phyloP scores from a whole-genome alignment of 2,113 vertebrate species.

The Colossoma macropomum region DNA sequence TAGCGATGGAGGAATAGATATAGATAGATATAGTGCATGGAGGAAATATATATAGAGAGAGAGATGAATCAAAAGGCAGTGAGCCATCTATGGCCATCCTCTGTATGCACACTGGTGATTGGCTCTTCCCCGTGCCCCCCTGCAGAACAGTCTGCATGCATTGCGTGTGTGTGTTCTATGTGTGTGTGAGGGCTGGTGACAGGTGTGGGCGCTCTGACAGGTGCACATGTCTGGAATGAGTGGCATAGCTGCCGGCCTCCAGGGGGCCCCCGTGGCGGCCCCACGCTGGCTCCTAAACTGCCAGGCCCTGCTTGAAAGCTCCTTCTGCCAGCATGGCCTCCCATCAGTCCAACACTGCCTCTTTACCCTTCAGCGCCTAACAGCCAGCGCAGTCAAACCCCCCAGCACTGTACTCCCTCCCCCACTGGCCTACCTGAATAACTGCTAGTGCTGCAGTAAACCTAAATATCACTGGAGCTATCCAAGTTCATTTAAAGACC shows the following conservation, averaged over 20 bases:
- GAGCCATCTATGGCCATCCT: constrained; percentile 79
- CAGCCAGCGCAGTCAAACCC: constrained; percentile 53
- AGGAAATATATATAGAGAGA: constrained; percentile 17
- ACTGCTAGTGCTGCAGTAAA: constrained; percentile 10
- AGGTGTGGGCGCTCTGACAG: constrained; percentile 81
- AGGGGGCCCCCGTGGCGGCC: constrained; percentile 67
- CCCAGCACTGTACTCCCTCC: constrained; percentile 29
- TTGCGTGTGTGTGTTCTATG: constrained; percentile 17
- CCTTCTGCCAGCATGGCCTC: constrained; percentile 71
- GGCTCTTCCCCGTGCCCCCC: constrained; percentile 59
- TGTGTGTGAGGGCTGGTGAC: constrained; percentile 71
- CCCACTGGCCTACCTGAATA: constrained; percentile 6
- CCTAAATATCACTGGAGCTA: not conserved
- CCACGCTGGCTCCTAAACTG: constrained; percentile 73
- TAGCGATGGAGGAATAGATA: constrained; percentile 2
- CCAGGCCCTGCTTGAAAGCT: constrained; percentile 71
- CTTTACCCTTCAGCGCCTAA: constrained; percentile 57
- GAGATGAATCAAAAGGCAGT: constrained; percentile 14
- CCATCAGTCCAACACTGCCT: constrained; percentile 74
- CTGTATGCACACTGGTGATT: constrained; percentile 65
- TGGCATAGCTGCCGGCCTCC: constrained; percentile 72
- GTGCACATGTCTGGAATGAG: constrained; percentile 78
- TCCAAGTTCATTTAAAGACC: constrained; percentile 19
- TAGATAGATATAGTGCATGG: constrained; percentile 12
- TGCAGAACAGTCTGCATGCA: constrained; percentile 13